Evolutionary conservation across 2,797 vertebrate species (phyloP).

Genomic region (Crocodylus rhombifer): DNA sequence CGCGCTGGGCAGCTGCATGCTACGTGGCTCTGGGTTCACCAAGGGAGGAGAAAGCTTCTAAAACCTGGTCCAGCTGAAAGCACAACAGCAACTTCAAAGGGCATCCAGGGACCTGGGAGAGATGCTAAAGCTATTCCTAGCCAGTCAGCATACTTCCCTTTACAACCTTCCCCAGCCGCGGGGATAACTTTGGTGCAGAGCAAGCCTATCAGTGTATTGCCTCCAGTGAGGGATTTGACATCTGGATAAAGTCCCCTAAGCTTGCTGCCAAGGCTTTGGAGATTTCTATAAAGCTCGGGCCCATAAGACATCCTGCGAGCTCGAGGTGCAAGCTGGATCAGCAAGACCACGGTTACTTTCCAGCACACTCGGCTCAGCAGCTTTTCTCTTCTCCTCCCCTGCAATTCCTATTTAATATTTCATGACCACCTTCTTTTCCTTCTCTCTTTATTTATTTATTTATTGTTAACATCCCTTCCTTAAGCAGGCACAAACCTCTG

Average conservation of each 20-base stretch:
- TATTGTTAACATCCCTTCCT: neutral
- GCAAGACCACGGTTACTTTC: constrained; percentile 30
- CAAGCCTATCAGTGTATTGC: neutral
- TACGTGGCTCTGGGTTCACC: accelerated
- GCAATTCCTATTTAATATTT: neutral
- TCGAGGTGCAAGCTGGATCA: constrained; percentile 44
- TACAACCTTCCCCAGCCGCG: neutral
- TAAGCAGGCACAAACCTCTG: neutral
- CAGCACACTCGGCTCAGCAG: neutral
- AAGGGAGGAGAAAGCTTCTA: accelerated
- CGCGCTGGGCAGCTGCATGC: too few relatives aligned
- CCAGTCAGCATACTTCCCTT: neutral
- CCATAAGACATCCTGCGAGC: constrained; percentile 49
- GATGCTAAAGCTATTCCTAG: neutral
- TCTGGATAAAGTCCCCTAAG: constrained; percentile 51
- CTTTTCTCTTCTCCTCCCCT: constrained; percentile 18
- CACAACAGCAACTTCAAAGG: accelerated
- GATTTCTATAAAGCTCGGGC: constrained; percentile 49
- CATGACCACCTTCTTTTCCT: neutral
- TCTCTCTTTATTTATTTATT: neutral
- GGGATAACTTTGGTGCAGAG: neutral
- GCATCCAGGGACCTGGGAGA: neutral
- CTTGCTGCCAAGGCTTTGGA: constrained; percentile 49
- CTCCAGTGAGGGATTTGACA: constrained; percentile 44
- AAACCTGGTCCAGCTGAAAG: accelerated